These are phyloP conservation scores for Rhinoptilus africanus DNA, from an alignment of 2,113 vertebrate species.

Conservation along the genomic window DNA sequence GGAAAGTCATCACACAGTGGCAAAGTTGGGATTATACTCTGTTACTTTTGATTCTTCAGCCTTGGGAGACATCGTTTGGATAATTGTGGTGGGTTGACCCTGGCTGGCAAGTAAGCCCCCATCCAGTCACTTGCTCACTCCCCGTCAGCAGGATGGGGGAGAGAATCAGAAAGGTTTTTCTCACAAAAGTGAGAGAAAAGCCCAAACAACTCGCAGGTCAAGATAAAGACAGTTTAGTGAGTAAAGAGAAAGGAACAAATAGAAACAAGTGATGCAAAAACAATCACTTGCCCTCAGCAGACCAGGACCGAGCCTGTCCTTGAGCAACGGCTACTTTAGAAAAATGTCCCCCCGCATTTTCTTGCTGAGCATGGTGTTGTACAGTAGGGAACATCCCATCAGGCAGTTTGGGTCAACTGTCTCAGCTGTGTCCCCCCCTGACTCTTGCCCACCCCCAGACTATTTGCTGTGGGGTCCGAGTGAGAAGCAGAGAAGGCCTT, in stretches of 20 bases:
- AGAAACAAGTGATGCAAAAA: background rate
- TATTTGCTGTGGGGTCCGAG: background rate
- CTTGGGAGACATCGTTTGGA: background rate
- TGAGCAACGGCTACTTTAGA: background rate
- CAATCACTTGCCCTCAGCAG: background rate
- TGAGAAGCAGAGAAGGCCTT: background rate
- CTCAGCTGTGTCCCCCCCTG: background rate
- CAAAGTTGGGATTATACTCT: background rate
- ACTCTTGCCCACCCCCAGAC: background rate
- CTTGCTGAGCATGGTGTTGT: background rate
- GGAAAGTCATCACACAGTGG: background rate
- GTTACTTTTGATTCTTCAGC: background rate
- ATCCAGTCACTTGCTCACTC: background rate
- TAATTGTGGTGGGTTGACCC: background rate
- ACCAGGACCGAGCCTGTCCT: background rate
- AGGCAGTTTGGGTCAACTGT: background rate
- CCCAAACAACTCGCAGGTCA: background rate
- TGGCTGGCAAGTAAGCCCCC: background rate
- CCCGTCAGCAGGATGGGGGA: background rate
- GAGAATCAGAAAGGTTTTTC: background rate
- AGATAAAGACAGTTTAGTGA: background rate
- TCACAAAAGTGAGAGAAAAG: background rate
- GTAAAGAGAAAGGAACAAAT: background rate
- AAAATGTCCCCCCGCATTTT: background rate
- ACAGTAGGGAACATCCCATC: rapidly evolving